Percentiles rank a stretch among this genome's conserved stretches.
phyloP scores from a whole-genome alignment of 2,113 vertebrate species.

The Aspiorhynchus laticeps region DNA sequence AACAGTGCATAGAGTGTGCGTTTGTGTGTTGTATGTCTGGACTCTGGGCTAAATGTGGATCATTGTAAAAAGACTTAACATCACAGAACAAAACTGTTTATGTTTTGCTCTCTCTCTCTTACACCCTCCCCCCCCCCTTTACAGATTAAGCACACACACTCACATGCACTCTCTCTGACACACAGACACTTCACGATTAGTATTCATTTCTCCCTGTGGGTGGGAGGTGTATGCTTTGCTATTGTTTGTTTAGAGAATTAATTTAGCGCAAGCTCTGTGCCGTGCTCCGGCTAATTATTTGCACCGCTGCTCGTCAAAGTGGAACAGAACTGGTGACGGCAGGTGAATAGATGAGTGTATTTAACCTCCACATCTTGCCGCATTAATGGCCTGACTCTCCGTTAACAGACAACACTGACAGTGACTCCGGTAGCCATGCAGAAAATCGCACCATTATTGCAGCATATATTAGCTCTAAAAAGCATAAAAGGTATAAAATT shows the following conservation, averaged over 20 bases:
- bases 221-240: conserved; percentile 28
- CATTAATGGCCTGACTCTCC: conserved; percentile 47
- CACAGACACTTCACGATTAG: conserved; percentile 36
- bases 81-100: not conserved
- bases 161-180: not conserved
- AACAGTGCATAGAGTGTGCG: not conserved
- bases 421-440: conserved; percentile 54
- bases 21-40: not conserved
- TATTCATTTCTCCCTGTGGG: conserved; percentile 46
- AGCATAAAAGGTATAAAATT: conserved; percentile 27
- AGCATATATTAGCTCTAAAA: conserved; percentile 55
- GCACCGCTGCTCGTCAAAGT: conserved; percentile 40
- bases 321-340: conserved; percentile 47
- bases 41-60: not conserved
- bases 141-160: conserved; percentile 5
- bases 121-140: not conserved
- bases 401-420: conserved; percentile 38
- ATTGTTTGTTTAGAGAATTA: conserved; percentile 62
- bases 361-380: conserved; percentile 57
- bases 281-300: conserved; percentile 55
- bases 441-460: conserved; percentile 56
- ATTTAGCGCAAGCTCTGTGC: conserved; percentile 55
- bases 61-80: conserved; percentile 1
- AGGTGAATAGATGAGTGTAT: conserved; percentile 61
- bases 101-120: not conserved